Conservation (phyloP, 2,797 vertebrate genomes). For the Catostomus latipinnis region DNA sequence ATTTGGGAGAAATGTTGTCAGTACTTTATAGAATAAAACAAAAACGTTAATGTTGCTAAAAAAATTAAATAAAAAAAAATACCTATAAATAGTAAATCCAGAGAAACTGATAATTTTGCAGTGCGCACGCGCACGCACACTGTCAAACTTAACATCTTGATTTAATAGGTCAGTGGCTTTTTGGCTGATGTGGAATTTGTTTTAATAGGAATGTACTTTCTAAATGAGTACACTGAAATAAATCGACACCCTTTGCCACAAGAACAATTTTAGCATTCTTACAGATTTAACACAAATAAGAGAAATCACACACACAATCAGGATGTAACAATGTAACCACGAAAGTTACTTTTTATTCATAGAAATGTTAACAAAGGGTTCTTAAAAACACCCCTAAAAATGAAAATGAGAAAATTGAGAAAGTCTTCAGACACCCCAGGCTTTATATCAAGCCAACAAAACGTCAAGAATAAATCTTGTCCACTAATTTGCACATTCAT, state of each 20-base stretch:
- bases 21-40: too few species aligned
- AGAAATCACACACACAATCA: slow-evolving; percentile 41
- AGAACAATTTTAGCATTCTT: neutral
- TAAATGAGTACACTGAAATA: too few species aligned
- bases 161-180: too few species aligned
- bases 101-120: too few species aligned
- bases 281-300: slow-evolving; percentile 15
- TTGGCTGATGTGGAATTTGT: neutral
- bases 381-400: slow-evolving; percentile 51
- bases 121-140: too few species aligned
- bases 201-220: neutral
- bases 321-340: slow-evolving; percentile 58
- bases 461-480: neutral
- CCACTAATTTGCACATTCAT: slow-evolving; percentile 36
- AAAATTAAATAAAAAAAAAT: too few species aligned
- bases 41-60: too few species aligned
- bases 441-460: slow-evolving; percentile 39
- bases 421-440: slow-evolving; percentile 30
- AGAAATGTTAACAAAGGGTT: slow-evolving; percentile 48
- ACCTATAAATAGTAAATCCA: too few species aligned
- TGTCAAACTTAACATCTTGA: too few species aligned
- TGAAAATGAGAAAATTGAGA: slow-evolving; percentile 30
- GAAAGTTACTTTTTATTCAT: slow-evolving; percentile 62
- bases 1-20: too few species aligned
- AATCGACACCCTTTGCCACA: too few species aligned